Conservation (phyloP, 1,140 invertebrate genomes). For the Drosophila teissieri region DNA sequence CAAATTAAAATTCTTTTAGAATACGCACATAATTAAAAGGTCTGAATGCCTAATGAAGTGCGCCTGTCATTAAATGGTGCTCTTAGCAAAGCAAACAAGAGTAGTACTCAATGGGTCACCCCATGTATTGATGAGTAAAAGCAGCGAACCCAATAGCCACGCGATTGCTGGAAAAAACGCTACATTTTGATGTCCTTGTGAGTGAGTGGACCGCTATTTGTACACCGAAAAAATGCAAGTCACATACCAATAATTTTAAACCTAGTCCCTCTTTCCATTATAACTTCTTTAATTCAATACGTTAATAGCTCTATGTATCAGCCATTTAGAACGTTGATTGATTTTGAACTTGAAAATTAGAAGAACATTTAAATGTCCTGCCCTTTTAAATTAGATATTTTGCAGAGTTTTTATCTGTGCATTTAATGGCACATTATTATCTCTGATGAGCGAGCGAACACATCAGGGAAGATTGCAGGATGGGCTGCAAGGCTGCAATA, state of each 20-base stretch:
- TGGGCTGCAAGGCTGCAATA: constrained; percentile 4
- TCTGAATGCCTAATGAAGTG: constrained; percentile 67
- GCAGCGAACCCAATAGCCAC: constrained; percentile 57
- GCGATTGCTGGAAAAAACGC: constrained; percentile 24
- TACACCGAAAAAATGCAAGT: background rate
- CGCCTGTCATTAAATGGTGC: constrained; percentile 58
- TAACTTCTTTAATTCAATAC: too few relatives aligned
- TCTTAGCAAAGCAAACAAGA: too few relatives aligned
- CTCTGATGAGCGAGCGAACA: constrained; percentile 76
- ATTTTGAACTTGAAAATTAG: too few relatives aligned
- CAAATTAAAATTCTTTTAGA: constrained; percentile 75
- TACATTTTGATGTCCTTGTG: constrained; percentile 17
- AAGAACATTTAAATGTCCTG: too few relatives aligned
- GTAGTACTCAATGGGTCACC: constrained; percentile 10
- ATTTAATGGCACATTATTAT: constrained; percentile 80
- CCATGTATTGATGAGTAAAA: constrained; percentile 60
- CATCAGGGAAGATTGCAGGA: constrained; percentile 31
- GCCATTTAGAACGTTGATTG: too few relatives aligned
- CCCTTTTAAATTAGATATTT: too few relatives aligned
- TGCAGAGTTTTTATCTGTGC: background rate
- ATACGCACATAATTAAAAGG: constrained; percentile 71
- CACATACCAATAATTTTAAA: too few relatives aligned
- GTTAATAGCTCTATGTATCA: too few relatives aligned
- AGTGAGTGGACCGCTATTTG: constrained; percentile 5
- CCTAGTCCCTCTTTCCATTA: too few relatives aligned